phyloP scores from a whole-genome alignment of 1,140 invertebrate species.

The Ridgeia piscesae region DNA sequence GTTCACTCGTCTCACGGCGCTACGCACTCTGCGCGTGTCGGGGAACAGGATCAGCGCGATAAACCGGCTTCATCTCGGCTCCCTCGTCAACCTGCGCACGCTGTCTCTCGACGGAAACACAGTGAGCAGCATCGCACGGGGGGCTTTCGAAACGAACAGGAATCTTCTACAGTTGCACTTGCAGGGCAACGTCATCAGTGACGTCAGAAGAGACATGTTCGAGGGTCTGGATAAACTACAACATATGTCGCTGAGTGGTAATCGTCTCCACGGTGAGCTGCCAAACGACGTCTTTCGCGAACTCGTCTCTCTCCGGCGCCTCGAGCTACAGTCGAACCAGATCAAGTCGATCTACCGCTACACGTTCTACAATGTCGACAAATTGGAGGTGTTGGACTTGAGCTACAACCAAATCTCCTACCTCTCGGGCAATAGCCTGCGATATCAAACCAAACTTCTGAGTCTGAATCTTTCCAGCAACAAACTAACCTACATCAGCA shows the following conservation, averaged over 20 bases:
- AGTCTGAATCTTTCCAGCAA: not conserved
- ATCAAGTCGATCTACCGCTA: not conserved
- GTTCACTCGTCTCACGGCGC: not conserved
- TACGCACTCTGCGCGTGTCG: not conserved
- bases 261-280: not conserved
- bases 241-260: conserved; percentile 19
- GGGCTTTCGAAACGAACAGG: not conserved
- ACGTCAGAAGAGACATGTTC: conserved; percentile 24
- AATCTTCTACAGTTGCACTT: conserved; percentile 27
- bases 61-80: not conserved
- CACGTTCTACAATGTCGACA: conserved; percentile 11
- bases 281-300: conserved; percentile 8
- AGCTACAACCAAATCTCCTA: conserved; percentile 15
- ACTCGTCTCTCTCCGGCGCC: not conserved
- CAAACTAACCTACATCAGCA: not conserved
- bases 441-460: not conserved
- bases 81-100: not conserved
- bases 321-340: conserved; percentile 9
- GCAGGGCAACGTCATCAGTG: conserved; percentile 28
- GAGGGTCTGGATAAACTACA: conserved; percentile 1
- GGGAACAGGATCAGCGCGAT: not conserved
- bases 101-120: conserved; percentile 9
- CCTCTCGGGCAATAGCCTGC: not conserved
- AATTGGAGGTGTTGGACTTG: not conserved
- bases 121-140: not conserved